phyloP scores from a whole-genome alignment of 2,113 vertebrate genomes.

The Atrichornis clamosus region DNA sequence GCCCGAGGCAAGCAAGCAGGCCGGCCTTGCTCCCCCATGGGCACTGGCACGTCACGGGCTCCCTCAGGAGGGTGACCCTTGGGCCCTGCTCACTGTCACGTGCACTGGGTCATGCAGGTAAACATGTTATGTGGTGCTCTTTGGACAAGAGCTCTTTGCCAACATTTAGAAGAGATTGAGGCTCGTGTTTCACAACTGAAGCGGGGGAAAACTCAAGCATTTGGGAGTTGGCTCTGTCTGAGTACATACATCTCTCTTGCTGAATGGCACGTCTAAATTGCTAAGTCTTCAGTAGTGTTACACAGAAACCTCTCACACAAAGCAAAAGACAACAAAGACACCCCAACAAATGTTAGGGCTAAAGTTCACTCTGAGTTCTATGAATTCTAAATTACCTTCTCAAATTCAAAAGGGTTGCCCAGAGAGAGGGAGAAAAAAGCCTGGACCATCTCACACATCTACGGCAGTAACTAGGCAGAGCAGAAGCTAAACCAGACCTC shows the following conservation, averaged over 20 bases:
- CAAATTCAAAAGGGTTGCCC: background rate
- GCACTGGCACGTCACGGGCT: fast-evolving
- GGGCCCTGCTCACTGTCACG: background rate
- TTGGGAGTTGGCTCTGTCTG: background rate
- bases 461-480: background rate
- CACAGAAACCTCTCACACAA: background rate
- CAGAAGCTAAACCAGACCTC: background rate
- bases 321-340: background rate
- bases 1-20: background rate
- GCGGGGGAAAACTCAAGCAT: background rate
- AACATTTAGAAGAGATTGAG: background rate
- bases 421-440: background rate
- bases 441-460: background rate
- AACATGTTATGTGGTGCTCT: background rate
- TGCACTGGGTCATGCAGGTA: fast-evolving
- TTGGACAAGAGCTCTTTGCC: constrained; percentile 26
- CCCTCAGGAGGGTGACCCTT: background rate
- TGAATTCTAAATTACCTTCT: background rate
- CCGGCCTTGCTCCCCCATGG: fast-evolving
- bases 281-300: background rate
- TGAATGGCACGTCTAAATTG: background rate
- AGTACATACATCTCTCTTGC: background rate
- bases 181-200: background rate
- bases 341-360: background rate
- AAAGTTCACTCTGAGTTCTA: background rate